These are phyloP conservation scores for Corythornis madagascariensis DNA, from an alignment of 2,113 vertebrate genomes.

Conservation along the genomic window DNA sequence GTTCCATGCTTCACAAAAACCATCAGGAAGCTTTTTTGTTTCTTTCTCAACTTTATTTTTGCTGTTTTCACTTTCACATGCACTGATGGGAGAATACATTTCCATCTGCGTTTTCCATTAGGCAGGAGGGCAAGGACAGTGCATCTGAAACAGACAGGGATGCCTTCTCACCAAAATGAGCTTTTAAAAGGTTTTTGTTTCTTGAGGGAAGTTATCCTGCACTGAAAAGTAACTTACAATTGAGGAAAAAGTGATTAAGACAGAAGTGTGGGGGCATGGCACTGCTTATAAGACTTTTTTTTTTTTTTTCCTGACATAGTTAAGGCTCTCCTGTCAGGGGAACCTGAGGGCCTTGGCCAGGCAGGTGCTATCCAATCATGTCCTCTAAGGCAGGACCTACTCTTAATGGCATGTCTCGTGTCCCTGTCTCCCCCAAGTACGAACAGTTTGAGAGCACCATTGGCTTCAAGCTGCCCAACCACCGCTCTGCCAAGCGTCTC, in stretches of 20 bases:
- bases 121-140: neutral
- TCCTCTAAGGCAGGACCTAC: neutral
- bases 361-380: neutral
- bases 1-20: neutral
- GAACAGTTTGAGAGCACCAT: constrained; percentile 99
- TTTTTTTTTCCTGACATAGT: neutral
- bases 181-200: neutral
- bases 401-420: neutral
- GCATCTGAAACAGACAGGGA: neutral
- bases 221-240: neutral
- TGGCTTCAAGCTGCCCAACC: constrained; percentile 97
- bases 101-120: neutral
- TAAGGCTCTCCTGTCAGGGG: neutral
- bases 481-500: constrained; percentile 94
- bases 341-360: neutral
- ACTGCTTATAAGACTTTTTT: neutral
- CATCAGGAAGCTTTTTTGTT: neutral
- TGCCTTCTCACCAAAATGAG: neutral
- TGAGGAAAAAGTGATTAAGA: neutral
- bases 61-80: neutral
- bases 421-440: constrained; percentile 78
- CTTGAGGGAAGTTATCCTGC: neutral
- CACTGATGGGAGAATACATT: neutral
- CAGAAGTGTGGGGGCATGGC: neutral
- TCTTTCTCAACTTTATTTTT: neutral